A percentile compares a stretch with the other conserved stretches of the same genome.
These are phyloP conservation scores for Tetragnatha versicolor DNA, from an alignment of 1,140 invertebrate species.

Conservation along the genomic window DNA sequence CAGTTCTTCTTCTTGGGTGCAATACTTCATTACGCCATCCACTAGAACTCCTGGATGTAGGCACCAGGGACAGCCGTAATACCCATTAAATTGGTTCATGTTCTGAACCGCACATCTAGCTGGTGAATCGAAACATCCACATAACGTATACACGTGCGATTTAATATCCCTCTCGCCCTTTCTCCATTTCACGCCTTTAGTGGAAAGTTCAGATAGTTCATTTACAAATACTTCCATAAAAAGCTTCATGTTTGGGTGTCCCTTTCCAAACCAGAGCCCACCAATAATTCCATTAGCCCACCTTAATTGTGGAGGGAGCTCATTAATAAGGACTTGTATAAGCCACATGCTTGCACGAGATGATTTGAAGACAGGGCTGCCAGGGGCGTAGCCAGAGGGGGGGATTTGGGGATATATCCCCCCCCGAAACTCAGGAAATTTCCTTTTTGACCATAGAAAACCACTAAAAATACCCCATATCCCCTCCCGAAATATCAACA, in stretches of 20 bases:
- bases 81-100: no score
- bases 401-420: no score
- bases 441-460: no score
- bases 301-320: neutral
- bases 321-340: neutral
- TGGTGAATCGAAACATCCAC: slow-evolving; percentile 53
- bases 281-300: neutral
- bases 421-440: no score
- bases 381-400: no score
- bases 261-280: no score
- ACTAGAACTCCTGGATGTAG: slow-evolving; percentile 56
- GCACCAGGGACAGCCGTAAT: slow-evolving; percentile 59
- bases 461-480: no score
- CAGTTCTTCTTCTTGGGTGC: slow-evolving; percentile 17
- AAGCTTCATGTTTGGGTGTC: neutral
- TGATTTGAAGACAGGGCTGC: neutral
- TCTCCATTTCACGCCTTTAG: neutral
- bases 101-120: slow-evolving; percentile 53
- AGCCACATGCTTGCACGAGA: neutral
- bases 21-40: slow-evolving; percentile 49
- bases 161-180: neutral
- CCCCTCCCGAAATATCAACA: no score
- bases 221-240: neutral
- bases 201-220: neutral
- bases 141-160: neutral